Base-by-base conservation (phyloP, 2,113 vertebrate species). In the Pedionomus torquatus region DNA sequence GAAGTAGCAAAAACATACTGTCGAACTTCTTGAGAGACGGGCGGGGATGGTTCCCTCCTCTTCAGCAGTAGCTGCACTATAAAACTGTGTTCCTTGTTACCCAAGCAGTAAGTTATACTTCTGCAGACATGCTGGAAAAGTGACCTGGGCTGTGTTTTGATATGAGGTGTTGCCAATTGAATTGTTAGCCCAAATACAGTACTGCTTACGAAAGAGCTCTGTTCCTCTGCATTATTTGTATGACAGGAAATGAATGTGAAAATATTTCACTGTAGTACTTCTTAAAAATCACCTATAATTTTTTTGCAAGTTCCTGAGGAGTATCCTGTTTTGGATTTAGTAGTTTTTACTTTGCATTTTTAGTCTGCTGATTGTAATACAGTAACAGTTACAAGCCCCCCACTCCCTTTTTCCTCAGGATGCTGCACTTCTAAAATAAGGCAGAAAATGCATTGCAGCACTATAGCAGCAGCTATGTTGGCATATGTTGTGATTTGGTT, bases 201-300 rank as follows among this genome's bases (percentile, higher is more conserved):
- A 41, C 81, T 76, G 18, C 13, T 61, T 23, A 44, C 63, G 33
- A 55, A 31, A n/a, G 57, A 72, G 24, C 13, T 69, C 37, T 64
- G 9, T 48, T 93, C 16, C 7, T 74, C 33, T 92, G 46, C 41
- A 83, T 71, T 58, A 57, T 33, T 61, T 77, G n/a, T 66, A 17
- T 28, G 77, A 30, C 66, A 90, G 92, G 82, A 97, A 94, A 93
- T 33, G 8, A 76, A 83, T 4, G 3, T 74, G 64, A 94, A 96
- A 87, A 55, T 91, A 87, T 77, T 95, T 87, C 31, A 49, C 54
- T 54, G 33, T 52, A 31, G 52, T 61, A 35, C 26, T 69, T 89
- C 26, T 54, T 1, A 70, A 83, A 94, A 85, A 65, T 70, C 4
- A 37, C 39, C 14, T 89, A 0, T 21, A 49, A 5, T 69, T 82